Evolutionary conservation across 2,113 vertebrate genomes (phyloP).

Genomic region (Corythornis vintsioides): DNA sequence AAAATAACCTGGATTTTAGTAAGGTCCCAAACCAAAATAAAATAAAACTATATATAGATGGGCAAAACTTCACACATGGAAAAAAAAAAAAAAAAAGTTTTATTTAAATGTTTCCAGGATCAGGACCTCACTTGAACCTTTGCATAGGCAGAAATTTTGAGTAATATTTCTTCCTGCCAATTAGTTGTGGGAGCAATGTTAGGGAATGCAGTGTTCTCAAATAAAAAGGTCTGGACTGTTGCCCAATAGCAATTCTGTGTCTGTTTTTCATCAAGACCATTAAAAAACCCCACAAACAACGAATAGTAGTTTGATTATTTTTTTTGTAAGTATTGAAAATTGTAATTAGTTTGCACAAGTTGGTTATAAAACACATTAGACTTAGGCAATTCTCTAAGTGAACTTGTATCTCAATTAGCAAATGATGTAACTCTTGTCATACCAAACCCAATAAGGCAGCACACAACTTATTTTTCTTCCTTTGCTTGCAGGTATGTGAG

Average conservation of each 20-base stretch:
- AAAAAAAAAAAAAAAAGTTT: not conserved
- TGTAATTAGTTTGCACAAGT: not conserved
- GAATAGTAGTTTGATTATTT: not conserved
- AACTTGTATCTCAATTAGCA: not conserved
- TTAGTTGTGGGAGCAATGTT: not conserved
- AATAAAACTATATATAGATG: conserved; percentile 1
- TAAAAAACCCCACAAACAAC: not conserved
- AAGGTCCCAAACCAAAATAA: not conserved
- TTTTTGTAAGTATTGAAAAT: not conserved
- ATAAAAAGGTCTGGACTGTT: not conserved
- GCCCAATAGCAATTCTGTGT: not conserved
- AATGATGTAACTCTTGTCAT: not conserved
- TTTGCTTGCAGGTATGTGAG: accelerated
- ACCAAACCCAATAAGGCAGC: not conserved
- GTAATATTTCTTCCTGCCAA: conserved; percentile 34
- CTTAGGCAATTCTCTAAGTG: not conserved
- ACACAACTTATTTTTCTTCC: not conserved
- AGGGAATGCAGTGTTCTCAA: not conserved
- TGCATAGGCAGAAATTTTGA: conserved; percentile 18
- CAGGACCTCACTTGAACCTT: not conserved
- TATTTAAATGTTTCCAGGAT: not conserved
- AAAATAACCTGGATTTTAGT: not conserved
- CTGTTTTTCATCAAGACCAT: not conserved
- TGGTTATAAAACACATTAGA: not conserved
- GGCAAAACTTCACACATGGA: not conserved